Evolutionary conservation across 2,888 invertebrate genomes (phyloP), one percentile per base, ranked within the genome.

Genomic region (Branchellion lobata): DNA sequence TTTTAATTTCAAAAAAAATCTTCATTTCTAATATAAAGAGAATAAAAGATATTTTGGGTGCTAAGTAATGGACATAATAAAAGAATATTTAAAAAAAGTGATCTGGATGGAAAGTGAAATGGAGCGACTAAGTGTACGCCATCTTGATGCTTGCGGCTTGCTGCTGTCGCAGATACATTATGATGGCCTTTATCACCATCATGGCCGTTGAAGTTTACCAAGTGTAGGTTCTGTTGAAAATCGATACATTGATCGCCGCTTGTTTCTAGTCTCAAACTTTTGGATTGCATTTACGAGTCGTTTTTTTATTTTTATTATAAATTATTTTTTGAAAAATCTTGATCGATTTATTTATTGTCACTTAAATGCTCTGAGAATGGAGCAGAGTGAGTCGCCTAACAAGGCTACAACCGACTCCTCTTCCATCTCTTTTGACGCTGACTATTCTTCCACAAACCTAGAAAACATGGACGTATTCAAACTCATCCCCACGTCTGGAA

Each of bases 211-310:
- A 77, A 77, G 65, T 77, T 77, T 77, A 27, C 53, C 24, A 31
- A 53, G 65, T 57, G 57, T 77, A 77, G 65, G 77, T 61, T 69
- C 31, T 77, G 24, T 77, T 57, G 77, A 77, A 65, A 65, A 77
- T 77, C 77, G 77, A 77, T 77, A 77, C 61, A 77, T 77, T 53
- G 77, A 77, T 77, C 77, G 77, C 34, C 40, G n/a, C 77, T 24
- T 24, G 21, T 57, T 57, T 57, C 61, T 18, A 40, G 5, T n/a
- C 61, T 3, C n/a, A n/a, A 57, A 57, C 61, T 57, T 57, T 57
- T 57, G 21, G 24, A 57, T 8, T 57, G 24, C 24, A 57, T 24
- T 57, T 57, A 57, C 5, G 21, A n/a, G 21, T 14, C 24, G 5
- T 57, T 57, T 24, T 57, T 57, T 3, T 57, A 14, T 57, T 57